Evolutionary conservation across 1,140 invertebrate genomes (phyloP).

Genomic region (Cotesia vestalis): DNA sequence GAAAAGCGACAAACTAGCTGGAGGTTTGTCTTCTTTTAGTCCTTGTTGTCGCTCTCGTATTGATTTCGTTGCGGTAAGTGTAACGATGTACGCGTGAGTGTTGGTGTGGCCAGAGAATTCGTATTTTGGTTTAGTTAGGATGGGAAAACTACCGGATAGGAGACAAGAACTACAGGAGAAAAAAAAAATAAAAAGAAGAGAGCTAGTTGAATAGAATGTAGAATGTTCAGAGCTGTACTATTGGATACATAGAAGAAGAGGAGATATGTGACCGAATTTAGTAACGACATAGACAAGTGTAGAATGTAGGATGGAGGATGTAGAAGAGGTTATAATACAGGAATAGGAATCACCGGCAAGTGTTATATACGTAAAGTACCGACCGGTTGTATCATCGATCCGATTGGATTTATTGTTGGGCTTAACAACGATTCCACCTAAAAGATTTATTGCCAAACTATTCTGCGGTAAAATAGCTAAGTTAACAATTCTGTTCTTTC

Average conservation of each 20-base stretch:
- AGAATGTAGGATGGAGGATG: constrained; percentile 3
- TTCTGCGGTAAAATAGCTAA: constrained; percentile 13
- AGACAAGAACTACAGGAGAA: not conserved
- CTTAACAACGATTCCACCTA: constrained; percentile 15
- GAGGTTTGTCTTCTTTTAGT: too few relatives aligned
- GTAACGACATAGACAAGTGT: not conserved
- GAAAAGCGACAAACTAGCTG: too few relatives aligned
- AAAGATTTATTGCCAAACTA: constrained; percentile 29
- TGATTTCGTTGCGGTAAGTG: constrained; percentile 45
- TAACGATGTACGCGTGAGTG: constrained; percentile 23
- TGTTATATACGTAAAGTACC: constrained; percentile 11
- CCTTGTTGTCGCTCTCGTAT: constrained; percentile 27
- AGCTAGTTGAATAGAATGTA: too few relatives aligned
- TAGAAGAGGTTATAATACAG: not conserved
- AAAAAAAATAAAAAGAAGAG: not conserved
- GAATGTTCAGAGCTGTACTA: too few relatives aligned
- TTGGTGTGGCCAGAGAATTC: constrained; percentile 2
- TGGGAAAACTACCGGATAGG: not conserved
- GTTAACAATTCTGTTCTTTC: constrained; percentile 16
- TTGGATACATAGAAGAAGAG: too few relatives aligned
- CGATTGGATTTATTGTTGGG: constrained; percentile 21
- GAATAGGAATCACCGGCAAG: constrained; percentile 14
- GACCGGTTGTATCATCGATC: constrained; percentile 26
- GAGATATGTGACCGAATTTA: too few relatives aligned
- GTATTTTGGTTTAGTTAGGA: not conserved